phyloP scores from a whole-genome alignment of 1,140 invertebrate genomes.

The Drosophila miranda region DNA sequence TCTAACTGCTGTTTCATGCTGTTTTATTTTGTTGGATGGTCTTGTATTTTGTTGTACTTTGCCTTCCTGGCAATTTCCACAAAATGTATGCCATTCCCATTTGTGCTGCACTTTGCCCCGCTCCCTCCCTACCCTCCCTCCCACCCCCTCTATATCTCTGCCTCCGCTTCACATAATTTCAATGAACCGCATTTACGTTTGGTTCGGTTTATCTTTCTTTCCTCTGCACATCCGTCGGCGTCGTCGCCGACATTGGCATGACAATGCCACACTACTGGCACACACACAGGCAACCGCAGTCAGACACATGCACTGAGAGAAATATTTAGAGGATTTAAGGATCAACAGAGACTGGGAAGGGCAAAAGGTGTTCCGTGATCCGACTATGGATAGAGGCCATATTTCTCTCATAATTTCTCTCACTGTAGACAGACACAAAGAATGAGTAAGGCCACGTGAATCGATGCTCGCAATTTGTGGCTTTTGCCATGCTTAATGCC shows the following conservation, averaged over 20 bases:
- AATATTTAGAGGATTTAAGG: not conserved
- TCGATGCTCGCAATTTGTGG: slow-evolving; percentile 64
- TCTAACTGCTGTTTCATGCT: not conserved
- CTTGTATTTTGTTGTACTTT: slow-evolving; percentile 7
- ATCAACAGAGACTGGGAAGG: too few relatives aligned
- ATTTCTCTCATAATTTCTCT: too few relatives aligned
- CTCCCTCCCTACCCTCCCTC: too few relatives aligned
- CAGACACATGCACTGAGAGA: not conserved
- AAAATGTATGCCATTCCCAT: slow-evolving; percentile 21
- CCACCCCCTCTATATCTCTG: not conserved
- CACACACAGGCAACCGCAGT: slow-evolving; percentile 14
- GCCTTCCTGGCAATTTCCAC: slow-evolving; percentile 18
- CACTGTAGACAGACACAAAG: not conserved
- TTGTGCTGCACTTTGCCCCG: not conserved
- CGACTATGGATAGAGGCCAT: too few relatives aligned
- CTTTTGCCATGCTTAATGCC: slow-evolving; percentile 62
- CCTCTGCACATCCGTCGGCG: slow-evolving; percentile 29
- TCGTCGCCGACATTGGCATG: slow-evolving; percentile 42
- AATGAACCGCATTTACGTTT: slow-evolving; percentile 73
- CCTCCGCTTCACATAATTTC: slow-evolving; percentile 67
- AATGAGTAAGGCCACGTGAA: not conserved
- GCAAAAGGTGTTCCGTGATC: too few relatives aligned
- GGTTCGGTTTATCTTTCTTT: slow-evolving; percentile 46
- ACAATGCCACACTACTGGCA: slow-evolving; percentile 39
- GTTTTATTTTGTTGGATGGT: not conserved